Conservation (phyloP, 2,113 vertebrate genomes). For the Ophiodon elongatus region DNA sequence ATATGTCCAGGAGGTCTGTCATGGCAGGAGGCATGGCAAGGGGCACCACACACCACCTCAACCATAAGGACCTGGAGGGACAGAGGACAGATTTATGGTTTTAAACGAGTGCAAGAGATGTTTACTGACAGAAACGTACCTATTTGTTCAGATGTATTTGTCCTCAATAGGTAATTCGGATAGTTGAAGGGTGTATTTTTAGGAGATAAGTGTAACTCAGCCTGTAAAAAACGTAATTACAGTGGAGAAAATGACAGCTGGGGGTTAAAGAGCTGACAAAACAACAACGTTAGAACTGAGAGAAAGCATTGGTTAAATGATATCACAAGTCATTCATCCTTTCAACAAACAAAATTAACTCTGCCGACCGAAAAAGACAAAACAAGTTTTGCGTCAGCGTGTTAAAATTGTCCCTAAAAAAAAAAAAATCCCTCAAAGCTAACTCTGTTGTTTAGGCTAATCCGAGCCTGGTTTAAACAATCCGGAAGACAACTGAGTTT, state of each 20-base stretch:
- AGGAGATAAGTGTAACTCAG: background rate
- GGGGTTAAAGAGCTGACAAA: background rate
- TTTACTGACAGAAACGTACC: background rate
- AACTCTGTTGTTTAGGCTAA: background rate
- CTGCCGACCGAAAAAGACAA: background rate
- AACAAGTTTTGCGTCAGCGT: no score
- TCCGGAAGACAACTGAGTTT: background rate
- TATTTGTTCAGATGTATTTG: background rate
- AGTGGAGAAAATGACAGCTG: background rate
- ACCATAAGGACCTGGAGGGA: slow-evolving; percentile 88
- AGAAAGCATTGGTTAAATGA: background rate
- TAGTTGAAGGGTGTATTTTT: background rate
- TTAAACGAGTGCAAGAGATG: background rate
- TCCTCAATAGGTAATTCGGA: background rate
- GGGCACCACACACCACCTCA: slow-evolving; percentile 86
- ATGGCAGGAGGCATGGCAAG: slow-evolving; percentile 97
- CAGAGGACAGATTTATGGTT: background rate
- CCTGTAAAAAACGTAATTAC: slow-evolving; percentile 1
- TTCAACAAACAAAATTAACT: background rate
- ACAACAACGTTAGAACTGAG: background rate
- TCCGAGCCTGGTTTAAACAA: background rate
- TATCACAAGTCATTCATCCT: background rate
- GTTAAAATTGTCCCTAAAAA: no score
- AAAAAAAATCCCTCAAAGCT: background rate
- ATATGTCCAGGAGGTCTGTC: slow-evolving; percentile 97